A percentile compares a stretch with the other conserved stretches of the same genome.
Evolutionary conservation across 2,113 vertebrate genomes (phyloP).

Genomic region (Psilopogon haemacephalus): DNA sequence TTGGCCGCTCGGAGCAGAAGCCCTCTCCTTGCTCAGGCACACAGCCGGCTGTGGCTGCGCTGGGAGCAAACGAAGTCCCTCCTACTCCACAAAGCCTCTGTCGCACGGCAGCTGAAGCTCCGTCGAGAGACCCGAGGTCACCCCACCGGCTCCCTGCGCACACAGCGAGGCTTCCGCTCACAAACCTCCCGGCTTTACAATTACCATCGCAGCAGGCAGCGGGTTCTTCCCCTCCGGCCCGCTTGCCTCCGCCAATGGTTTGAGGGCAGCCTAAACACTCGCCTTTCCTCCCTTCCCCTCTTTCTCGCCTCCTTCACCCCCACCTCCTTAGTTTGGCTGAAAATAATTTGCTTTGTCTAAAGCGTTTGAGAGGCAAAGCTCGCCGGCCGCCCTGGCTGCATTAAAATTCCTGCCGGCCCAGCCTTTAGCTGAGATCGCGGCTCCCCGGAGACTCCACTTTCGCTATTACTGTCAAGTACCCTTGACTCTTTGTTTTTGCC

Average conservation of each 20-base stretch:
- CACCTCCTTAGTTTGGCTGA: conserved; percentile 36
- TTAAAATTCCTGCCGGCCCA: conserved; percentile 92
- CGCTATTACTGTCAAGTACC: conserved; percentile 99
- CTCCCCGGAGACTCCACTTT: conserved; percentile 92
- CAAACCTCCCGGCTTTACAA: background rate
- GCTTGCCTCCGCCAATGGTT: background rate
- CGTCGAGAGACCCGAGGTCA: background rate
- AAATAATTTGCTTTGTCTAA: conserved; percentile 80
- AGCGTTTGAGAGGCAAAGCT: conserved; percentile 68
- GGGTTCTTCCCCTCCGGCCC: too few relatives aligned
- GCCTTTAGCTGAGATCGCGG: conserved; percentile 72
- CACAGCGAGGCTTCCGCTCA: background rate
- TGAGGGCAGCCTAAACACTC: background rate
- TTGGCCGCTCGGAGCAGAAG: background rate
- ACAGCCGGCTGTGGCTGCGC: background rate
- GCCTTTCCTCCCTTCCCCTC: background rate
- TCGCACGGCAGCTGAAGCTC: background rate
- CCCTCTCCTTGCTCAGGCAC: background rate
- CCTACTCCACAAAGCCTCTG: background rate
- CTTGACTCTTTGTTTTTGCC: conserved; percentile 98
- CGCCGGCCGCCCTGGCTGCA: conserved; percentile 78
- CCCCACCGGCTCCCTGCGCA: background rate
- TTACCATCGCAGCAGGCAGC: background rate
- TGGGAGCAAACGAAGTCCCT: background rate
- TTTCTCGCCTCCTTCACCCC: background rate